phyloP scores from a whole-genome alignment of 2,113 vertebrate genomes.

The Ibidorhyncha struthersii region DNA sequence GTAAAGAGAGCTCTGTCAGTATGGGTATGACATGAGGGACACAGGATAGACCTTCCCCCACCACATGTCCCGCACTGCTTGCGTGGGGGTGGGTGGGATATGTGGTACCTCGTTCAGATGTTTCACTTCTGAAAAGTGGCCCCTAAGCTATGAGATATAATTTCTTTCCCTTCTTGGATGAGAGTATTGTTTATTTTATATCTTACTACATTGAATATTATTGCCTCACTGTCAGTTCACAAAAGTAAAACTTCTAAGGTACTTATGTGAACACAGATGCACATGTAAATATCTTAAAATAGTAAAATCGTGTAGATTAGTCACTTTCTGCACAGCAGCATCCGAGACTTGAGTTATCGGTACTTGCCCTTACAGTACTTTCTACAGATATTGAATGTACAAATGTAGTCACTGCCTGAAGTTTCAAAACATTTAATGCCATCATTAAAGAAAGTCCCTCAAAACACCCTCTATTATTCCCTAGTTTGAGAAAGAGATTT shows the following conservation, averaged over 20 bases:
- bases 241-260: background rate
- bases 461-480: background rate
- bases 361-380: background rate
- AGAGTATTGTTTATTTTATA: background rate
- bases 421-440: background rate
- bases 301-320: background rate
- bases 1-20: background rate
- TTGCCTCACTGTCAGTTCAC: background rate
- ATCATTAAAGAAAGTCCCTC: background rate
- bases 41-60: background rate
- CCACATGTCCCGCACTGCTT: fast-evolving
- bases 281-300: background rate
- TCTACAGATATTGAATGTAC: background rate
- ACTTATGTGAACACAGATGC: background rate
- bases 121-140: background rate
- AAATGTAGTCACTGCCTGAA: background rate
- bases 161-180: background rate
- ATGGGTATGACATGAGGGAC: fast-evolving
- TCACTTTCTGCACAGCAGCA: background rate
- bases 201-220: background rate
- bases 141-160: background rate
- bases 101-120: fast-evolving
- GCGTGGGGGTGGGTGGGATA: fast-evolving
- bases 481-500: background rate
- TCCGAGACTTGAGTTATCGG: background rate